Percentiles rank a stretch among this genome's conserved stretches.
These are phyloP conservation scores for Calephelis nemesis DNA, from an alignment of 1,140 invertebrate genomes.

Conservation along the genomic window DNA sequence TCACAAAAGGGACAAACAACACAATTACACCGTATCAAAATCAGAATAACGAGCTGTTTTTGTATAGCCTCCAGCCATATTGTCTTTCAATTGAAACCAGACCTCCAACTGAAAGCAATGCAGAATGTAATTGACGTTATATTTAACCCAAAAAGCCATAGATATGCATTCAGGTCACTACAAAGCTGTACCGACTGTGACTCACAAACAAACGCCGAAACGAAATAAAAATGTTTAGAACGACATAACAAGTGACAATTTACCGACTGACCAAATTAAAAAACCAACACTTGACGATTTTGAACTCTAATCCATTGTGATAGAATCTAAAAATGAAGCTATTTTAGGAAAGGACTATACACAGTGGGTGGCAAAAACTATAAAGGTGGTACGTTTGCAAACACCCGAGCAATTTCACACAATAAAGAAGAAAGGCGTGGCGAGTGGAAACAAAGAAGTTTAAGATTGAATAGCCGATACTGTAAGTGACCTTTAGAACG, in stretches of 20 bases:
- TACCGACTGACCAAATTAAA: conserved; percentile 42
- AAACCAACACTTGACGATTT: conserved; percentile 27
- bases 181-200: conserved; percentile 53
- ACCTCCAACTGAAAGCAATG: conserved; percentile 39
- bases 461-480: conserved; percentile 48
- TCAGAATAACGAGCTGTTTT: conserved; percentile 18
- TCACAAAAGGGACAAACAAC: conserved; percentile 11
- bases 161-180: conserved; percentile 40
- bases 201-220: conserved; percentile 53
- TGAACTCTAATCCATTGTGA: conserved; percentile 34
- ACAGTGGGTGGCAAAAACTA: conserved; percentile 55
- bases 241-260: conserved; percentile 57
- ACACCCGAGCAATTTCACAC: conserved; percentile 51
- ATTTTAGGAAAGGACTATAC: conserved; percentile 26
- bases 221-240: conserved; percentile 53
- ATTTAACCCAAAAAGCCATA: conserved; percentile 43
- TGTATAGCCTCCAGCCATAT: conserved; percentile 35
- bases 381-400: conserved; percentile 66
- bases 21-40: conserved; percentile 18
- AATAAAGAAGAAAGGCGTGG: conserved; percentile 52
- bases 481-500: conserved; percentile 61
- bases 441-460: conserved; percentile 52
- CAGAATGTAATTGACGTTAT: conserved; percentile 50
- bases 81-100: conserved; percentile 43
- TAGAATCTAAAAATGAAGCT: conserved; percentile 28